These are phyloP conservation scores for Pipra filicauda DNA, from an alignment of 2,113 vertebrate species.

Conservation along the genomic window DNA sequence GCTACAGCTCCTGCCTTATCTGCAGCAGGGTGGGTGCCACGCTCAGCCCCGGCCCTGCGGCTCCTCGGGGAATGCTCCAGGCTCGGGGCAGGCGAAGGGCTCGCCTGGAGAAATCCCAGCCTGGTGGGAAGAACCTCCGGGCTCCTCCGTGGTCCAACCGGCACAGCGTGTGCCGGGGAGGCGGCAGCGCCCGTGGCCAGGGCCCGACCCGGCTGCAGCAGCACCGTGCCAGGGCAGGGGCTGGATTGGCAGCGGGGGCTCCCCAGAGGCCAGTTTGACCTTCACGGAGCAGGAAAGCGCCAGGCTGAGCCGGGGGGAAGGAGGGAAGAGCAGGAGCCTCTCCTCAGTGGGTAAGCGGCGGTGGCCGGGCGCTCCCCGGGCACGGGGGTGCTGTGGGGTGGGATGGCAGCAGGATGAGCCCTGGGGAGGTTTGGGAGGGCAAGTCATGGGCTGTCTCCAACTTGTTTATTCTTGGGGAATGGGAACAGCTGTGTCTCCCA, in stretches of 20 bases:
- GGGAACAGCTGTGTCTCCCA: slow-evolving; percentile 61
- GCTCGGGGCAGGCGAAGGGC: neutral
- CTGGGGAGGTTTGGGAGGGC: neutral
- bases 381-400: neutral
- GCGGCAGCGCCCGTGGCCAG: neutral
- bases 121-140: neutral
- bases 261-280: neutral
- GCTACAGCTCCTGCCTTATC: neutral
- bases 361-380: neutral
- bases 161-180: neutral
- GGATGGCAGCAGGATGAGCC: neutral
- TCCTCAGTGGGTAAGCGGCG: neutral
- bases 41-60: neutral
- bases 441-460: slow-evolving; percentile 56
- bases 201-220: neutral
- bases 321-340: neutral
- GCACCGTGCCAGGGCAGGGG: slow-evolving; percentile 15
- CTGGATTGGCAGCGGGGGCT: slow-evolving; percentile 21
- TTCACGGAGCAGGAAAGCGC: neutral
- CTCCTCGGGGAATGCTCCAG: neutral
- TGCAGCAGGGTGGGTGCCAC: neutral
- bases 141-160: neutral
- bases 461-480: slow-evolving; percentile 51
- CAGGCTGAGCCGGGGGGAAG: neutral
- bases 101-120: neutral